phyloP scores from a whole-genome alignment of 2,113 vertebrate species.

The Mystacornis crossleyi region DNA sequence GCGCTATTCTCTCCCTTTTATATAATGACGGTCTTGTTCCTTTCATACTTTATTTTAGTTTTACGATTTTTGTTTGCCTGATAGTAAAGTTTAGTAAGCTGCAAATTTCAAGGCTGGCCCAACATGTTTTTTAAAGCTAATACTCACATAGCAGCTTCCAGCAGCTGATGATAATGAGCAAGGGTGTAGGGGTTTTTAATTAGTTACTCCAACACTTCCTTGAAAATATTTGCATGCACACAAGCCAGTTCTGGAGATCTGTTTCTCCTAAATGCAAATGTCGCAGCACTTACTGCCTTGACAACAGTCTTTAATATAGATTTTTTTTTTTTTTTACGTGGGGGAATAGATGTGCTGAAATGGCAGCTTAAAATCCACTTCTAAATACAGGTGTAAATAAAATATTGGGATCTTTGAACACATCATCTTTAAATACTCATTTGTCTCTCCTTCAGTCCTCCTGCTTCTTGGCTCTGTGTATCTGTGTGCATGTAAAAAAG shows the following conservation, averaged over 20 bases:
- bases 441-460: not conserved
- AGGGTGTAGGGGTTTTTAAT: slow-evolving; percentile 12
- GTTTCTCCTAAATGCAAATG: not conserved
- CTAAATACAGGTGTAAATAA: not conserved
- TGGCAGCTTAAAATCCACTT: not conserved
- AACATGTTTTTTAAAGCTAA: not conserved
- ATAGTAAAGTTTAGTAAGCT: not conserved
- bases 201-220: not conserved
- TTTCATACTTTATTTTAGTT: not conserved
- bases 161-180: slow-evolving; percentile 15
- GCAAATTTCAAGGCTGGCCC: not conserved
- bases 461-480: not conserved
- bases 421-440: not conserved
- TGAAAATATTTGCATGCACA: slow-evolving; percentile 20
- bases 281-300: not conserved
- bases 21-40: not conserved
- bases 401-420: not conserved
- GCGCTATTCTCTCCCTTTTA: not conserved
- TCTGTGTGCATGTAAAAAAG: not conserved
- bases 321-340: not conserved
- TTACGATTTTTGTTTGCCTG: not conserved
- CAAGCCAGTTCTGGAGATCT: not conserved
- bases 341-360: not conserved
- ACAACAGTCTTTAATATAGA: not conserved
- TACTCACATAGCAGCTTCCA: not conserved